Conservation (phyloP, 2,113 vertebrate genomes). For the Tachycineta bicolor region DNA sequence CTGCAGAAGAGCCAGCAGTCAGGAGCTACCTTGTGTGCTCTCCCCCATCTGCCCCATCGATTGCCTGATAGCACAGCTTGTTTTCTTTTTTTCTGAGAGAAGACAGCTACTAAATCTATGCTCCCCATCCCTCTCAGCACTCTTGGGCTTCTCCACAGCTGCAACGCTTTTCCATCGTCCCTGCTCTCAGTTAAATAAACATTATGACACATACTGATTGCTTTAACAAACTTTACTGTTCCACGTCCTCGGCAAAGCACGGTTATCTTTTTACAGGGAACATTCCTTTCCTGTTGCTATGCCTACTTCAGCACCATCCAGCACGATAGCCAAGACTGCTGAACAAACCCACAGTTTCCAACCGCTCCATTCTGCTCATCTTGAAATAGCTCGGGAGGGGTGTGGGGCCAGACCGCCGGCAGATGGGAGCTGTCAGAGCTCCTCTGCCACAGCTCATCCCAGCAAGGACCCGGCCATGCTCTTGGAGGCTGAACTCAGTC, state of each 20-base stretch:
- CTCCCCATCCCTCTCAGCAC: constrained; percentile 41
- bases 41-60: constrained; percentile 4
- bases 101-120: constrained; percentile 67
- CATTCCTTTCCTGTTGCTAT: constrained; percentile 59
- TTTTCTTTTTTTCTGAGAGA: constrained; percentile 39
- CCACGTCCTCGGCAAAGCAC: constrained; percentile 13
- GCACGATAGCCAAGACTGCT: not conserved
- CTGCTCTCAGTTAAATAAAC: constrained; percentile 71
- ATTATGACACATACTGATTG: constrained; percentile 67
- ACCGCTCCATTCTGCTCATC: not conserved
- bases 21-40: constrained; percentile 51
- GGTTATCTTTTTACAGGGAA: constrained; percentile 64
- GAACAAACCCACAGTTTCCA: not conserved
- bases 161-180: constrained; percentile 51
- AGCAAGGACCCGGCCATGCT: not conserved
- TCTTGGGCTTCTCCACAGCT: constrained; percentile 66
- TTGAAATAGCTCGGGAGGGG: not conserved
- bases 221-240: constrained; percentile 64
- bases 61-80: constrained; percentile 41
- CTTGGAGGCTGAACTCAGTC: not conserved
- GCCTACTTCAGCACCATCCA: constrained; percentile 47
- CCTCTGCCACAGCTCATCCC: not conserved
- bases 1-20: constrained; percentile 17
- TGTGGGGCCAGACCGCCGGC: not conserved
- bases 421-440: constrained; percentile 43